These are phyloP conservation scores for Hyalella azteca DNA, from an alignment of 2,888 invertebrate genomes.

Conservation along the genomic window DNA sequence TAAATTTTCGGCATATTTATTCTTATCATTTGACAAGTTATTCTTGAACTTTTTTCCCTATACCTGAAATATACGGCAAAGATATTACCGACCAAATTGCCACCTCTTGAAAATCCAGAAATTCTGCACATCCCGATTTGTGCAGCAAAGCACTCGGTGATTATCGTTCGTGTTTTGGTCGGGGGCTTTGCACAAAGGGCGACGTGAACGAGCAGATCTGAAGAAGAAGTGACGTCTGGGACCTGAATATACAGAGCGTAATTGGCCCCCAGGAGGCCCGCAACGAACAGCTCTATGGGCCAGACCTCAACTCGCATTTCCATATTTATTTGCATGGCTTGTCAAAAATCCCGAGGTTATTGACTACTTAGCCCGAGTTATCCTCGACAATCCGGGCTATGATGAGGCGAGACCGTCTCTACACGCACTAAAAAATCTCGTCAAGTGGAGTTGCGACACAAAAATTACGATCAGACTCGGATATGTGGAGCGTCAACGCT, in stretches of 20 bases:
- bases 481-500: too few relatives aligned
- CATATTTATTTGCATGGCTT: slow-evolving; percentile 43
- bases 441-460: slow-evolving; percentile 26
- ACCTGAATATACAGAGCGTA: too few relatives aligned
- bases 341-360: slow-evolving; percentile 45
- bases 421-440: slow-evolving; percentile 34
- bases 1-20: too few relatives aligned
- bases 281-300: slow-evolving; percentile 29
- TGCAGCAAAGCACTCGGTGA: too few relatives aligned
- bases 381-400: slow-evolving; percentile 40
- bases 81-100: too few relatives aligned
- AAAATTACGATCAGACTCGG: slow-evolving; percentile 24
- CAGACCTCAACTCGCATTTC: slow-evolving; percentile 38
- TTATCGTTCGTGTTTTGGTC: too few relatives aligned
- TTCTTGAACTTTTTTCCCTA: too few relatives aligned
- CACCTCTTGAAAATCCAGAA: too few relatives aligned
- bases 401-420: slow-evolving; percentile 19
- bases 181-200: too few relatives aligned
- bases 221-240: slow-evolving; percentile 1
- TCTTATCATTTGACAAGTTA: too few relatives aligned
- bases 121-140: too few relatives aligned
- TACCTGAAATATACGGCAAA: too few relatives aligned
- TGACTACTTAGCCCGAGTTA: slow-evolving; percentile 47
- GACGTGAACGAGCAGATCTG: neutral
- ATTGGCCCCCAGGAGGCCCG: slow-evolving; percentile 39